Base-by-base conservation (phyloP, 2,797 vertebrate species). In the Labeo calbasu region DNA sequence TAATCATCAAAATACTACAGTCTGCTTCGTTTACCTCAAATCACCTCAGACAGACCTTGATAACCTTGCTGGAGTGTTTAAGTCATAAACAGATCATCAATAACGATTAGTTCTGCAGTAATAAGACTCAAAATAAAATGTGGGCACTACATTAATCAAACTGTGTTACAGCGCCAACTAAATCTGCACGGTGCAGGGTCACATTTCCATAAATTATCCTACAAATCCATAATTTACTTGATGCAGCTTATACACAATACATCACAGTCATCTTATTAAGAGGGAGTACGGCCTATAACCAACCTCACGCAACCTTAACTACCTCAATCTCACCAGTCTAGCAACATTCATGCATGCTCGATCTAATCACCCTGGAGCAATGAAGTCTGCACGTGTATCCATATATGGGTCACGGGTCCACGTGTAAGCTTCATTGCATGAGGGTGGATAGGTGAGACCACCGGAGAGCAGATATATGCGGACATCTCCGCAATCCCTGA, bases 401-500 rank as follows among this genome's bases (percentile, higher is more conserved):
- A 32, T 71, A 84, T 84, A 36, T 84, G 76, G 83, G 83, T 75
- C 65, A 78, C 75, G 46, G 66, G n/a, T 48, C 32, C 63, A 73
- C 57, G 61, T 48, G 55, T 15, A 50, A 14, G 19, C 13, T 66
- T 15, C n/a, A 7, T 71, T 32, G 43, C 36, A 25, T 19, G 68
- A 53, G 63, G 81, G 86, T 79, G 59, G 86, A 89, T 86, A 79
- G 87, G 73, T 28, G 57, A 78, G 70, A 61, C 72, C 82, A 51
- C 89, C 86, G 81, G 89, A 90, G 89, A 90, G 90, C 88, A 81
- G 71, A 61, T 50, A 78, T 65, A 80, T 81, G 85, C 87, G 88
- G 91, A 91, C 90, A 87, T 91, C 90, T 84, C 90, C 90, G 88
- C 84, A 88, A 91, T 81, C 73, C 72, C 84, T 89, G 88, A 84